Base-by-base conservation (phyloP, 2,888 invertebrate species). In the Encarsia formosa region DNA sequence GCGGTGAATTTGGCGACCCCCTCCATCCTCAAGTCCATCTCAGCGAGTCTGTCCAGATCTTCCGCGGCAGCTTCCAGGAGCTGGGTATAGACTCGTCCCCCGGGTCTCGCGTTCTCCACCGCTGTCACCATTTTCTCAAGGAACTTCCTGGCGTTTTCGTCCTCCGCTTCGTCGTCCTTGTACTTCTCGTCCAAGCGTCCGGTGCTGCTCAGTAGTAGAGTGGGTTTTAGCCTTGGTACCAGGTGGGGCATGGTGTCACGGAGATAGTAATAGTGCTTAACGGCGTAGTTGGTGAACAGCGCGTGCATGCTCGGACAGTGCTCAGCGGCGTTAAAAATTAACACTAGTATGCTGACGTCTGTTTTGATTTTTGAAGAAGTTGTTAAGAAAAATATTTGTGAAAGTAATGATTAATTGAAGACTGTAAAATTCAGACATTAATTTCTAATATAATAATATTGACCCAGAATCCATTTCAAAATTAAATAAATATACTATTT, bases 291-390 rank as follows among this genome's bases (percentile, higher is more conserved):
- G 50, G 96, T 95, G 68, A 99, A 87, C 45, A 98, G 78, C 6
- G 94, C 88, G 57, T 91, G 78, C 81, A 98, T 93, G 13, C 95
- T 91, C 41, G 90, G 87, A 69, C 92, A 88, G 69, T 88, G 85
- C 60, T 88, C 84, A 0, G 97, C 96, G 11, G 97, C 96, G 76
- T 97, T 99, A 66, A 98, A 84, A 23, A 98, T 88, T 65, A 98
- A 76, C 59, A 98, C 90, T 52, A 99, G 76, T 6, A 94, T 86
- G 66, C 92, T 92, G 58, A 96, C 86, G 76, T 92, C 87, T 82
- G 59, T n/a, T n/a, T n/a, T n/a, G n/a, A n/a, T n/a, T n/a, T n/a
- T n/a, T n/a, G n/a, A n/a, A n/a, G n/a, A n/a, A n/a, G n/a, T n/a
- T n/a, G n/a, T n/a, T n/a, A n/a, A n/a, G n/a, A n/a, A n/a, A n/a